Evolutionary conservation across 2,113 vertebrate genomes (phyloP).

Genomic region (Laticauda colubrina): DNA sequence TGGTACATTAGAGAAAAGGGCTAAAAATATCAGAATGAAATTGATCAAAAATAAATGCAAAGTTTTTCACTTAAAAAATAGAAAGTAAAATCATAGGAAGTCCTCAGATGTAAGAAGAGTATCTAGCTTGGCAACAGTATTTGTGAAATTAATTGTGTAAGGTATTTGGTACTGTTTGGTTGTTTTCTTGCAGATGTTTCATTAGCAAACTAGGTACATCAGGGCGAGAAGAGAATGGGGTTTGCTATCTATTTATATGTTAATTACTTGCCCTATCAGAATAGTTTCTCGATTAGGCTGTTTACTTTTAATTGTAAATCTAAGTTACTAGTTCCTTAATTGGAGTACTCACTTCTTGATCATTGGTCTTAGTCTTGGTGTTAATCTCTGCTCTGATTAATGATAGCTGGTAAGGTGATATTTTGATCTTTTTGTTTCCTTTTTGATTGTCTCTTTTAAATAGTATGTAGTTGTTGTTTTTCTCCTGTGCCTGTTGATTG

Average conservation of each 20-base stretch:
- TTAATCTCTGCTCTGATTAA: not conserved
- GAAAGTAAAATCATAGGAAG: not conserved
- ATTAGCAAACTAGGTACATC: not conserved
- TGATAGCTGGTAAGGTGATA: not conserved
- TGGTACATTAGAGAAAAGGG: not conserved
- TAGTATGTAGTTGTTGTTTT: not conserved
- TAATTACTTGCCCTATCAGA: not conserved
- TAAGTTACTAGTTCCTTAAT: not conserved
- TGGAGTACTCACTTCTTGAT: not conserved
- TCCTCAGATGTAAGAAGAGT: not conserved
- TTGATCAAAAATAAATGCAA: not conserved
- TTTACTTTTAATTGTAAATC: not conserved
- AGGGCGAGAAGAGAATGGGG: not conserved
- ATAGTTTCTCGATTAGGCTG: not conserved
- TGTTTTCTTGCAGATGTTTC: not conserved
- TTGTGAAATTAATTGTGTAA: not conserved
- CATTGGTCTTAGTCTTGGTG: not conserved
- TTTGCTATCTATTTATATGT: not conserved
- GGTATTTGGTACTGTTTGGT: not conserved
- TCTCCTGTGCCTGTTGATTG: not conserved
- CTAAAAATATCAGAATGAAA: not conserved
- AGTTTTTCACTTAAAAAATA: not conserved
- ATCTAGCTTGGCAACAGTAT: not conserved
- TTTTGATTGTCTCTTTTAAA: not conserved
- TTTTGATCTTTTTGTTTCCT: not conserved